Evolutionary conservation across 2,888 invertebrate genomes (phyloP), one percentile per base, ranked within the genome.

Genomic region (Sarcophaga variegata): DNA sequence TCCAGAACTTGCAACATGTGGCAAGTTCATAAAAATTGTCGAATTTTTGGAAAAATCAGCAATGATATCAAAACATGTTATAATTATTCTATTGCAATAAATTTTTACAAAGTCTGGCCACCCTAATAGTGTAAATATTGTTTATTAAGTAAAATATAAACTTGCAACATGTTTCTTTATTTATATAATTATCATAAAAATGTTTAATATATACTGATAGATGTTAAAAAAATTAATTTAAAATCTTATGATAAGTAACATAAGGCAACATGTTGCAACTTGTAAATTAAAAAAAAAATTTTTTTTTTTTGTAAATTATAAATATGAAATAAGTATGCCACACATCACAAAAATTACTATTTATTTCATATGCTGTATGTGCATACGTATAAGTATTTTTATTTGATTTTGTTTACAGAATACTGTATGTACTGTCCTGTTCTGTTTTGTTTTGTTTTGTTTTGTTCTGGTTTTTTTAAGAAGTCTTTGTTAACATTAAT

Each of bases 311-410:
- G 27, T 37, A 62, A 22, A 14, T 67, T 62, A 75, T 27, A 4
- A 81, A 69, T 8, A 25, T 54, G 54, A 63, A 71, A 62, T 70
- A 69, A 83, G 62, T 83, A 37, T 83, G 83, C 72, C 83, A 83
- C 83, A 83, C 81, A 74, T 66, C 27, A 60, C 25, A 66, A 83
- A 25, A 14, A 22, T 22, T 54, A n/a, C 22, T 71, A 70, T 27
- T 45, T 10, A 37, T 37, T 54, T 12, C 54, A 14, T 54, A 54
- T 54, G 54, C 17, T 54, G 17, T 49, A 49, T 49, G 49, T 49
- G 6, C 8, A 0, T 37, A 37, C 1, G 12, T 14, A 4, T 49
- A 14, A 14, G 49, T 14, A 12, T 10, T 49, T 49, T 12, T 14
- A 12, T 49, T 49, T 49, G 3, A 49, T 49, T 49, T 49, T 49